phyloP scores from a whole-genome alignment of 92 coral and sea anemone species.

The Bergia puertoricense region DNA sequence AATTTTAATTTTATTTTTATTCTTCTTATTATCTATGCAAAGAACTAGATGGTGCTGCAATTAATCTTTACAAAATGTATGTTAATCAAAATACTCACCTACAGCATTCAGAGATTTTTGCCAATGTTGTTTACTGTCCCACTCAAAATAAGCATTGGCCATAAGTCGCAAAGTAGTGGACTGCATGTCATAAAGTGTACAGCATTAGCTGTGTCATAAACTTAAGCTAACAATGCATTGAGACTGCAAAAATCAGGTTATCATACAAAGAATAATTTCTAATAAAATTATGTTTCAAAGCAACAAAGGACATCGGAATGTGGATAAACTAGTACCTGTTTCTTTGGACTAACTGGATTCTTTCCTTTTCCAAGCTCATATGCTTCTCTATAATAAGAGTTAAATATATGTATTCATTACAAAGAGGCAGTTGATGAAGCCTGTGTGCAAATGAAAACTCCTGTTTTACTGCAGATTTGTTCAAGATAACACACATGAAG shows the following conservation, averaged over 20 bases:
- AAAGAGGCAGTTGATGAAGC: background rate
- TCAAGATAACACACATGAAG: background rate
- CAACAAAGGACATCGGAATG: background rate
- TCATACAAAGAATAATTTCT: background rate
- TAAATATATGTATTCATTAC: background rate
- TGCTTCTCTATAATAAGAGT: conserved; percentile 65
- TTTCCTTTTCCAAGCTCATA: conserved; percentile 91
- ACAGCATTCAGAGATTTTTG: conserved; percentile 94
- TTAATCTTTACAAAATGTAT: background rate
- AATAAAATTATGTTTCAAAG: background rate
- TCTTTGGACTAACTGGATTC: conserved; percentile 71
- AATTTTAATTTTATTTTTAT: too few species aligned
- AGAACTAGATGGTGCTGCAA: background rate
- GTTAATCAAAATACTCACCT: conserved; percentile 53
- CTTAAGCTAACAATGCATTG: background rate
- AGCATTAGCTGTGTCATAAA: background rate
- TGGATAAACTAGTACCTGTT: conserved; percentile 57
- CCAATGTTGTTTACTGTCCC: conserved; percentile 85
- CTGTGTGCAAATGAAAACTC: background rate
- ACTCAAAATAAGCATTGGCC: conserved; percentile 95
- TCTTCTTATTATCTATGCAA: too few species aligned
- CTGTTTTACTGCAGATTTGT: too few species aligned
- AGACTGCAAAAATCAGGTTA: background rate
- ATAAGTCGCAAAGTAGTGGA: conserved; percentile 89
- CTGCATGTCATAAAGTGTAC: conserved; percentile 35